Conservation (phyloP, 2,888 invertebrate species). For the Lycocerus yunnanus region DNA sequence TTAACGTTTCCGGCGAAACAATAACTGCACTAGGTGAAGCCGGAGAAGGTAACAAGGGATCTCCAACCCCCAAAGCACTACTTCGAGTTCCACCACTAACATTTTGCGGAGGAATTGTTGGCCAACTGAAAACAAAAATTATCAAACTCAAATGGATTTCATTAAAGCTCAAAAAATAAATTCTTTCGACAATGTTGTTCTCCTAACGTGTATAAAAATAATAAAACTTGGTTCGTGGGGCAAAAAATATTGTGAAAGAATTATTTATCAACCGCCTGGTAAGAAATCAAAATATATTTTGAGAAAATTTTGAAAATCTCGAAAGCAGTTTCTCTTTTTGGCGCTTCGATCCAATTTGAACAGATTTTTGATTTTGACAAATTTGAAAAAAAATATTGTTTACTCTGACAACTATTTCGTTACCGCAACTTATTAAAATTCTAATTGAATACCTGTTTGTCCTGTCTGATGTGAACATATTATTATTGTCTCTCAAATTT, state of each 20-base stretch:
- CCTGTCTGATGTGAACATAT: slow-evolving; percentile 19
- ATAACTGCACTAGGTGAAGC: slow-evolving; percentile 75
- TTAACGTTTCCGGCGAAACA: slow-evolving; percentile 75
- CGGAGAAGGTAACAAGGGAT: slow-evolving; percentile 73
- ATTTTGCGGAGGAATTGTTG: slow-evolving; percentile 67
- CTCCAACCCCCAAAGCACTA: slow-evolving; percentile 57
- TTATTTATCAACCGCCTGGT: too few species aligned
- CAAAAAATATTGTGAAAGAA: too few species aligned
- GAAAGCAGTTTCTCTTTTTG: too few species aligned
- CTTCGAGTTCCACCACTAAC: slow-evolving; percentile 67
- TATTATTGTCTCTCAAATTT: slow-evolving; percentile 15
- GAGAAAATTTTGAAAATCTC: too few species aligned
- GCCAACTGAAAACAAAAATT: slow-evolving; percentile 55
- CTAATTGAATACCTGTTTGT: slow-evolving; percentile 14
- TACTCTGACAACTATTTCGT: background rate
- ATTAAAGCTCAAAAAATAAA: too few species aligned
- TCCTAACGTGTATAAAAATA: too few species aligned
- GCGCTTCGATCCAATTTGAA: too few species aligned
- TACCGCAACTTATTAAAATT: background rate
- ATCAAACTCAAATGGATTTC: background rate
- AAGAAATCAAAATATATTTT: too few species aligned
- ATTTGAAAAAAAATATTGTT: too few species aligned
- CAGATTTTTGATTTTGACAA: too few species aligned
- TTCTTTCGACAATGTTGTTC: background rate
- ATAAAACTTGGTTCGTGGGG: too few species aligned